These are phyloP conservation scores for Crypturellus tataupa DNA, from an alignment of 2,797 vertebrate genomes.

Conservation along the genomic window DNA sequence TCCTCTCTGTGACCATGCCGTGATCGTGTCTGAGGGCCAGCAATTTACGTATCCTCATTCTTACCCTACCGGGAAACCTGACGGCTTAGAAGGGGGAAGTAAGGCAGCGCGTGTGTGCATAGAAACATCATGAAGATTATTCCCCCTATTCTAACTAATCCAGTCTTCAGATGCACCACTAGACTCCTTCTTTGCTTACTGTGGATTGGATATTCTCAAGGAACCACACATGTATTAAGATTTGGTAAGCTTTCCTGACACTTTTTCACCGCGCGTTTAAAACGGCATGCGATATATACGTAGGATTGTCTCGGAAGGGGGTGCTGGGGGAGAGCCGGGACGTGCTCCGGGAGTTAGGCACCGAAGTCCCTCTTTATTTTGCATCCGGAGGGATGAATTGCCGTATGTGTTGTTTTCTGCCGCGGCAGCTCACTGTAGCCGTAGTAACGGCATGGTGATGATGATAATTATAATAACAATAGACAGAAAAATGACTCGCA, in stretches of 20 bases:
- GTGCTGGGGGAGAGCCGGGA: conserved; percentile 33
- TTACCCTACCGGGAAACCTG: conserved; percentile 85
- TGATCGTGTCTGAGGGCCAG: conserved; percentile 88
- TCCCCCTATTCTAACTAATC: conserved; percentile 87
- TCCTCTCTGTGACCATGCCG: conserved; percentile 91
- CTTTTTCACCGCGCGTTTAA: conserved; percentile 31
- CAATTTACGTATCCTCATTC: conserved; percentile 85
- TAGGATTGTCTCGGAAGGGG: conserved; percentile 42
- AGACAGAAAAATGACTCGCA: conserved; percentile 22
- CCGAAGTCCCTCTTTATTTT: conserved; percentile 49
- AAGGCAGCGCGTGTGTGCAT: conserved; percentile 81
- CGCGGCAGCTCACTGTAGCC: conserved; percentile 41
- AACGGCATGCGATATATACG: conserved; percentile 31
- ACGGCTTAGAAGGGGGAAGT: conserved; percentile 81
- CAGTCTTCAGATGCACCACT: conserved; percentile 88
- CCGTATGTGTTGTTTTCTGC: conserved; percentile 16
- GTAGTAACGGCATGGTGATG: conserved; percentile 54
- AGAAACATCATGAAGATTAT: conserved; percentile 94
- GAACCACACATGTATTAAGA: conserved; percentile 97
- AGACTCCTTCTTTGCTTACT: conserved; percentile 90
- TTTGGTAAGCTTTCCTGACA: conserved; percentile 90
- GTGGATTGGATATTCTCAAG: conserved; percentile 94
- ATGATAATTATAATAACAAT: conserved; percentile 68
- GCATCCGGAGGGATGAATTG: conserved; percentile 58
- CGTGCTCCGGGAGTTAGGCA: conserved; percentile 4